Evolutionary conservation across 2,113 vertebrate species (phyloP).

Genomic region (Apaloderma vittatum): DNA sequence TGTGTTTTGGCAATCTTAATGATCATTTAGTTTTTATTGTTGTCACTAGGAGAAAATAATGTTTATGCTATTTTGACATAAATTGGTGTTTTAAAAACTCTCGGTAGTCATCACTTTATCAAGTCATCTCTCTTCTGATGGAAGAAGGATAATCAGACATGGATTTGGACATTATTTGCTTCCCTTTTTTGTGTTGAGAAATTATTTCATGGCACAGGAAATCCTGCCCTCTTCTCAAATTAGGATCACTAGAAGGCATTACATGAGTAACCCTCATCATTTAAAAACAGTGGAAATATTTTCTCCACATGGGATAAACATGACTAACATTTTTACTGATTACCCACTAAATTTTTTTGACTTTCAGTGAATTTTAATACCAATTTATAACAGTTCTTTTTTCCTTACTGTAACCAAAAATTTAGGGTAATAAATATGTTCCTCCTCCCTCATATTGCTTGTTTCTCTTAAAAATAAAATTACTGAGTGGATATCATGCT

Average conservation of each 20-base stretch:
- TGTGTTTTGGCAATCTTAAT: background rate
- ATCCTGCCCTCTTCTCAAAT: background rate
- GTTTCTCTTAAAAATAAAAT: background rate
- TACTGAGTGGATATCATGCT: background rate
- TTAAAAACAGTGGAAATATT: background rate
- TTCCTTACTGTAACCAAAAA: background rate
- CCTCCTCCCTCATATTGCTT: background rate
- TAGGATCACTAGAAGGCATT: slow-evolving; percentile 18
- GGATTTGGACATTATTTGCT: background rate
- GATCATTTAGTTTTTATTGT: background rate
- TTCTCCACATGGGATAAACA: background rate
- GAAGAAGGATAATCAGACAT: background rate
- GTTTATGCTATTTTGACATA: background rate
- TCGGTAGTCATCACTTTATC: background rate
- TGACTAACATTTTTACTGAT: background rate
- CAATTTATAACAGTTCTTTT: background rate
- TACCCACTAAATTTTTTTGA: background rate
- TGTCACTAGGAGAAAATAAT: background rate
- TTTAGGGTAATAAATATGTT: background rate
- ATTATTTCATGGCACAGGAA: slow-evolving; percentile 15
- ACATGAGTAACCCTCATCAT: background rate
- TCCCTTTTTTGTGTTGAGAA: background rate
- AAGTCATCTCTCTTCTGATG: background rate
- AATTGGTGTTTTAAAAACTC: background rate
- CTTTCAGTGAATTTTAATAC: background rate